Percentiles rank a stretch among this genome's conserved stretches.
Conservation (phyloP, 1,140 invertebrate species). For the Zaprionus davidi region DNA sequence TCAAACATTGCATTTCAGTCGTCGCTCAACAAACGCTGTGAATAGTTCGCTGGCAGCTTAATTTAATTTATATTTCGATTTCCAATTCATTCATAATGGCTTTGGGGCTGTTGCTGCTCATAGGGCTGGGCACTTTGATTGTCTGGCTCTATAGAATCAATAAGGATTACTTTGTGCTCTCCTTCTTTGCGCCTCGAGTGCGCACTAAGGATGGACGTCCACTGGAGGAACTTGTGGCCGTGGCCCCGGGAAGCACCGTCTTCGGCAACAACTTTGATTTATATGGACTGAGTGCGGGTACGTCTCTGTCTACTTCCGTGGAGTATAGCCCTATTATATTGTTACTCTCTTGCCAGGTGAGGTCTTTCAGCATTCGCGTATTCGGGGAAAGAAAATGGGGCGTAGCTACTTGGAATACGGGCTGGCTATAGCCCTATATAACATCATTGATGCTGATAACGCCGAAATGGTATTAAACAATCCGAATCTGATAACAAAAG, state of each 20-base stretch:
- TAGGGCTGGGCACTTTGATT: constrained; percentile 34
- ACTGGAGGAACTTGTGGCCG: constrained; percentile 26
- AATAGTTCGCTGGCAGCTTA: neutral
- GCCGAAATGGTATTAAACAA: constrained; percentile 67
- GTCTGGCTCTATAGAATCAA: constrained; percentile 43
- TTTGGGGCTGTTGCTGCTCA: constrained; percentile 25
- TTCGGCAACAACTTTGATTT: constrained; percentile 52
- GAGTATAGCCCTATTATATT: neutral
- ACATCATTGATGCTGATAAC: constrained; percentile 69
- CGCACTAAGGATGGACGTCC: constrained; percentile 38
- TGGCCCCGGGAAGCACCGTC: constrained; percentile 21
- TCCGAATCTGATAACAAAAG: constrained; percentile 65
- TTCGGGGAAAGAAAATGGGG: neutral
- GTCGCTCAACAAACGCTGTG: neutral
- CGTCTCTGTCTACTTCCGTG: neutral
- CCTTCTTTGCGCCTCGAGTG: constrained; percentile 43
- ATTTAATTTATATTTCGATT: neutral
- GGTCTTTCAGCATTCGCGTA: constrained; percentile 33
- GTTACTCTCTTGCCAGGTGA: constrained; percentile 18
- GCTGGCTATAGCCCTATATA: constrained; percentile 47
- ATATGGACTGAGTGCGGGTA: constrained; percentile 29
- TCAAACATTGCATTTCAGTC: neutral
- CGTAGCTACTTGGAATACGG: constrained; percentile 63
- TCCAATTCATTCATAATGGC: constrained; percentile 10
- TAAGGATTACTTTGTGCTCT: constrained; percentile 45